These are phyloP conservation scores for Cryptotis parvus DNA, from an alignment of 2,113 vertebrate genomes.

Conservation along the genomic window DNA sequence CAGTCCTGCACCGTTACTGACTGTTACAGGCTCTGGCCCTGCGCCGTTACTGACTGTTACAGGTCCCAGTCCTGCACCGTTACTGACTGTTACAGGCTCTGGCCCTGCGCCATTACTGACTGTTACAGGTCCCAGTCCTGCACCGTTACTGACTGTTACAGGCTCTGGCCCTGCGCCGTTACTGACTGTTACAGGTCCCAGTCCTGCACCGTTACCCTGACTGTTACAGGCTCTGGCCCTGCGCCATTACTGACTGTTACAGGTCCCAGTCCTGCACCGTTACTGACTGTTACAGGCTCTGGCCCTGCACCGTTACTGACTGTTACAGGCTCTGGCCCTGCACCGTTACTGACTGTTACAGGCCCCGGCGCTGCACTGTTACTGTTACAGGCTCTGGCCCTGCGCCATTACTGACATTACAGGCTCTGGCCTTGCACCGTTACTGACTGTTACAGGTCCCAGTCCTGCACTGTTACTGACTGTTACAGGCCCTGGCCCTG, in stretches of 20 bases:
- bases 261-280: no score
- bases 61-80: no score
- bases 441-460: conserved; percentile 8
- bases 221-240: no score
- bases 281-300: conserved; percentile 31
- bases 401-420: conserved; percentile 6
- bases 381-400: no score
- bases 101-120: background rate
- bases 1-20: conserved; percentile 1
- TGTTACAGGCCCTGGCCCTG: no score
- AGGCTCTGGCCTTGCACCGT: no score
- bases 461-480: background rate
- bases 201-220: conserved; percentile 1
- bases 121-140: no score
- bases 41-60: background rate
- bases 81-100: conserved; percentile 31
- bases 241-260: background rate
- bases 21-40: no score
- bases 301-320: background rate
- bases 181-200: conserved; percentile 27
- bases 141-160: background rate
- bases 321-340: no score
- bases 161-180: no score
- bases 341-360: background rate
- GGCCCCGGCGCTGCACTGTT: no score